Base-by-base conservation (phyloP, 1,140 invertebrate genomes). In the Cherax destructor region DNA sequence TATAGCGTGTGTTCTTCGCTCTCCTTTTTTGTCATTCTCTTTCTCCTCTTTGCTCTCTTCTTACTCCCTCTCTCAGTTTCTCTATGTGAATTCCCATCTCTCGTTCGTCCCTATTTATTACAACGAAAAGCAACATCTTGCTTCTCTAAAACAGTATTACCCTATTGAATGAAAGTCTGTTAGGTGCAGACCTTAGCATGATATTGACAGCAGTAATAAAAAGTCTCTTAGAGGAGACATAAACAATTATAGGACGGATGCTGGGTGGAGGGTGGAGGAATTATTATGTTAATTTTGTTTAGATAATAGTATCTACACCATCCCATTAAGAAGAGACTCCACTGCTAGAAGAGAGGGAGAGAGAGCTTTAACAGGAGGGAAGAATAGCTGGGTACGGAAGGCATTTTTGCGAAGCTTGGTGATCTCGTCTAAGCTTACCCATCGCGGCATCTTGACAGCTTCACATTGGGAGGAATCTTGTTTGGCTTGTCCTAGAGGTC, bases 401-500 rank as follows among this genome's bases (percentile, higher is more conserved):
- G 83, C 74, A 77, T 91, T 80, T 30, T 91, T 72, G 76, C 74
- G 74, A 69, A 79, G 89, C 83, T 59, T 78, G 50, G 85, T 81
- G n/a, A 88, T n/a, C 13, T 78, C 41, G 74, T 85, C 89, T 47
- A 61, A 72, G 81, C 92, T 92, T 91, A 92, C 92, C 92, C 92
- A 92, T 83, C 81, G 69, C 50, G 92, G 92, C 86, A 92, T 92
- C 83, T 91, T 85, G 47, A 79, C 74, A 52, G 89, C 89, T 85
- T 91, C 89, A 41, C 80, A 74, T 89, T 18, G 69, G 69, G 87
- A 83, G 80, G 79, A 72, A 76, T 91, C 89, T 85, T 85, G 89
- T 80, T n/a, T 91, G 56, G 59, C 59, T 78, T 91, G 89, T 91
- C 89, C 89, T 79, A 91, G 72, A 91, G 72, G 74, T 91, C 76